Conservation (phyloP, 1,140 invertebrate species). For the Capitella teleta region DNA sequence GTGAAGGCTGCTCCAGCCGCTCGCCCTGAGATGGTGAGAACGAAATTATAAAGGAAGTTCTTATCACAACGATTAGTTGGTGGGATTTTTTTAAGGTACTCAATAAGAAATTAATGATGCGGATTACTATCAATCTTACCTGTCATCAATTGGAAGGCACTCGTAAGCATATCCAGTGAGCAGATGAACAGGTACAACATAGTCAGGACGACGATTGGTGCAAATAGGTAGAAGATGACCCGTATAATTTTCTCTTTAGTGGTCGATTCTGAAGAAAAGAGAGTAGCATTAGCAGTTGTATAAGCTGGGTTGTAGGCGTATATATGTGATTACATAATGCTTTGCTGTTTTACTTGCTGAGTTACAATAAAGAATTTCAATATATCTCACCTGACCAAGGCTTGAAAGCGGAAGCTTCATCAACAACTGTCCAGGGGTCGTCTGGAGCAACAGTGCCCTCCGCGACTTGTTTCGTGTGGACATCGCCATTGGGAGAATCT, state of each 20-base stretch:
- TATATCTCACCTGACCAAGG: no score
- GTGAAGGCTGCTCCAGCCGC: constrained; percentile 32
- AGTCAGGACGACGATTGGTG: not conserved
- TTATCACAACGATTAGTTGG: not conserved
- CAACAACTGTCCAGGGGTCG: no score
- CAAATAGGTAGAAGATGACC: not conserved
- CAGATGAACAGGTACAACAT: not conserved
- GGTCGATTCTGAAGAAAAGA: not conserved
- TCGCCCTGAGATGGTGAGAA: constrained; percentile 1
- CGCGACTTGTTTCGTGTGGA: no score
- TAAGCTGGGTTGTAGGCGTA: no score
- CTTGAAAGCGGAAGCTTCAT: no score
- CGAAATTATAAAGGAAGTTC: not conserved
- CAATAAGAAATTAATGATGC: not conserved
- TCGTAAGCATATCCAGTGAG: not conserved
- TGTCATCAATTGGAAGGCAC: not conserved
- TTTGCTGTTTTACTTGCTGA: no score
- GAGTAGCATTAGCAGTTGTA: no score
- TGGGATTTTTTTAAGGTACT: not conserved
- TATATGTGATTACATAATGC: no score
- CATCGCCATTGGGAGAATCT: no score
- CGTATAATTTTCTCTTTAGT: not conserved
- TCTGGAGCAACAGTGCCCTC: no score
- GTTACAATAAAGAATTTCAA: no score
- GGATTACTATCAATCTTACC: not conserved